Conservation (phyloP, 2,888 invertebrate genomes). For the Pollenia labialis region DNA sequence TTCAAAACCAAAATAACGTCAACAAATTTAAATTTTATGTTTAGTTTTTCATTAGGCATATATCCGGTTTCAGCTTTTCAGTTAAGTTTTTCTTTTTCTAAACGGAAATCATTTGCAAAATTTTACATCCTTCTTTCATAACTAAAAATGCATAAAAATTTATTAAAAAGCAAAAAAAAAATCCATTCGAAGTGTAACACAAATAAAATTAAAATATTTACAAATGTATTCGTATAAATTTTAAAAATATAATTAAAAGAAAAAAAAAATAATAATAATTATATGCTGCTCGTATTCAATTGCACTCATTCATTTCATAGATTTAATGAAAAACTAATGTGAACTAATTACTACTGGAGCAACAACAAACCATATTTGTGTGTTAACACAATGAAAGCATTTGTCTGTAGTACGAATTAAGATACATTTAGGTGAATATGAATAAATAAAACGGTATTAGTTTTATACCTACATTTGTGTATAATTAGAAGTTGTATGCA, state of each 20-base stretch:
- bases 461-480: slow-evolving; percentile 38
- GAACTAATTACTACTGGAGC: slow-evolving; percentile 58
- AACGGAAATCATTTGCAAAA: slow-evolving; percentile 74
- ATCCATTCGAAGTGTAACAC: background rate
- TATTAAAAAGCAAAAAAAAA: background rate
- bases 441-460: slow-evolving; percentile 25
- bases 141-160: slow-evolving; percentile 49
- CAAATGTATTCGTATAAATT: background rate
- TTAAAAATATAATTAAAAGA: slow-evolving; percentile 43
- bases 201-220: slow-evolving; percentile 18
- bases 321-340: slow-evolving; percentile 64
- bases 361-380: slow-evolving; percentile 38
- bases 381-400: slow-evolving; percentile 29
- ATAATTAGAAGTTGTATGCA: slow-evolving; percentile 59
- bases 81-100: background rate
- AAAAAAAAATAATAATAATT: slow-evolving; percentile 18
- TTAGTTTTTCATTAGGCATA: slow-evolving; percentile 70
- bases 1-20: background rate
- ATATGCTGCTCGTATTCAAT: slow-evolving; percentile 31
- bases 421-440: slow-evolving; percentile 17
- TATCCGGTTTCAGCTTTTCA: slow-evolving; percentile 65
- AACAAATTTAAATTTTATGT: slow-evolving; percentile 44
- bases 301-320: slow-evolving; percentile 57
- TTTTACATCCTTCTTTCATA: slow-evolving; percentile 68
- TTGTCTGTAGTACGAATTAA: slow-evolving; percentile 15